Percentiles rank a stretch among this genome's conserved stretches.
Conservation (phyloP, 2,888 invertebrate genomes). For the Philereme transversata region DNA sequence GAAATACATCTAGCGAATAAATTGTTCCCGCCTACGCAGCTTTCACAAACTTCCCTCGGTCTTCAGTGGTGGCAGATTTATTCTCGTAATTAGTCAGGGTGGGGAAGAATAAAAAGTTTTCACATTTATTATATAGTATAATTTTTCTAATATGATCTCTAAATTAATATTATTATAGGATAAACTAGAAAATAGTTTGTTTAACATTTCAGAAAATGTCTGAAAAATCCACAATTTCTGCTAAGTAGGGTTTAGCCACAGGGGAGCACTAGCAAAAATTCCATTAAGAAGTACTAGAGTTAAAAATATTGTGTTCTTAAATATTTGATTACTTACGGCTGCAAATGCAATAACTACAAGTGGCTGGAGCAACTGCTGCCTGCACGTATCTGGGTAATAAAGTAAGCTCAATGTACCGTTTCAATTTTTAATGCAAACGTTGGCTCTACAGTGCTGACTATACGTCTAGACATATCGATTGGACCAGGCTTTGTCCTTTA, state of each 20-base stretch:
- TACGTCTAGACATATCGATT: conserved; percentile 81
- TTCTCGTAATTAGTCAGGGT: conserved; percentile 14
- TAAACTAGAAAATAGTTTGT: not conserved
- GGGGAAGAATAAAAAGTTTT: conserved; percentile 6
- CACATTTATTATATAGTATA: not conserved
- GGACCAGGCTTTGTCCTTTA: conserved; percentile 55
- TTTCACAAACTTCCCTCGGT: conserved; percentile 23
- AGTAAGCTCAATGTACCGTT: conserved; percentile 23
- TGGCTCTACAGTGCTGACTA: conserved; percentile 43
- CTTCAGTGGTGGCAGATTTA: conserved; percentile 23
- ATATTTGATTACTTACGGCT: conserved; percentile 16
- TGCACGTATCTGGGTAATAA: conserved; percentile 16
- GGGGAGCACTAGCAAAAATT: not conserved
- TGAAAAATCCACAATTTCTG: not conserved
- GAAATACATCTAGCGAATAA: conserved; percentile 18
- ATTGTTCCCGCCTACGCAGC: conserved; percentile 21
- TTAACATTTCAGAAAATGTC: not conserved
- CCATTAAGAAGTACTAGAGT: not conserved
- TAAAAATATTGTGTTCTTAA: conserved; percentile 7
- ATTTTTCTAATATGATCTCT: too few relatives aligned
- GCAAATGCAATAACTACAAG: conserved; percentile 20
- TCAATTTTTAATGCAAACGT: conserved; percentile 48
- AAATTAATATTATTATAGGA: not conserved
- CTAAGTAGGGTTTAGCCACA: not conserved
- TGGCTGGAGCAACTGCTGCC: conserved; percentile 16